phyloP scores from a whole-genome alignment of 2,797 vertebrate genomes.

The Helarctos malayanus region DNA sequence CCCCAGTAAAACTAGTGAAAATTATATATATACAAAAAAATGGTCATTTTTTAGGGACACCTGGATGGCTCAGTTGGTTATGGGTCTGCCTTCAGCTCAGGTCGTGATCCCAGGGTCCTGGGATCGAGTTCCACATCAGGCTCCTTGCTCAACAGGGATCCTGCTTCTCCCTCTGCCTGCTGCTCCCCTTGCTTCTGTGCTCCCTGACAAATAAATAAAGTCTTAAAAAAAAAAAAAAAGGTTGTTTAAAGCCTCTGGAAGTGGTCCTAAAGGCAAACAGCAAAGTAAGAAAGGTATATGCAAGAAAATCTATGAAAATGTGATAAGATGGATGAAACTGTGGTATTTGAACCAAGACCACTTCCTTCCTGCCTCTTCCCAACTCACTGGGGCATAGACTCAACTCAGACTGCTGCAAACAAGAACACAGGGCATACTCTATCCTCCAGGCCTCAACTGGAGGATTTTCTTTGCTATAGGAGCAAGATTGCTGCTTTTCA shows the following conservation, averaged over 20 bases:
- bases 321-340: not conserved
- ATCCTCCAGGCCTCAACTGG: not conserved
- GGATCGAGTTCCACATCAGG: not conserved
- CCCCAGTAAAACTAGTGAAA: not conserved
- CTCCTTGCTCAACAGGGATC: not conserved
- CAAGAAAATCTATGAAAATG: not conserved
- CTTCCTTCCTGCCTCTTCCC: not conserved
- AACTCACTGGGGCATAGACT: not conserved
- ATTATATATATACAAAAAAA: too few species aligned
- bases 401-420: not conserved
- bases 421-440: not conserved
- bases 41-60: not conserved
- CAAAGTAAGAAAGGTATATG: not conserved
- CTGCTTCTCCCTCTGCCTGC: not conserved
- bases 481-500: not conserved
- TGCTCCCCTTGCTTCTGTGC: not conserved
- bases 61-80: not conserved
- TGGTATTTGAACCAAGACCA: not conserved
- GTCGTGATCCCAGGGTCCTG: not conserved
- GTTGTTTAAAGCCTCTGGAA: not conserved
- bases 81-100: not conserved
- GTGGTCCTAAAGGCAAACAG: not conserved
- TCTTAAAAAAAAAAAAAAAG: too few species aligned
- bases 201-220: not conserved
- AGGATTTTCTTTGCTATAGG: not conserved